Evolutionary conservation across 2,888 invertebrate genomes (phyloP).

Genomic region (Lampropteryx suffumata): DNA sequence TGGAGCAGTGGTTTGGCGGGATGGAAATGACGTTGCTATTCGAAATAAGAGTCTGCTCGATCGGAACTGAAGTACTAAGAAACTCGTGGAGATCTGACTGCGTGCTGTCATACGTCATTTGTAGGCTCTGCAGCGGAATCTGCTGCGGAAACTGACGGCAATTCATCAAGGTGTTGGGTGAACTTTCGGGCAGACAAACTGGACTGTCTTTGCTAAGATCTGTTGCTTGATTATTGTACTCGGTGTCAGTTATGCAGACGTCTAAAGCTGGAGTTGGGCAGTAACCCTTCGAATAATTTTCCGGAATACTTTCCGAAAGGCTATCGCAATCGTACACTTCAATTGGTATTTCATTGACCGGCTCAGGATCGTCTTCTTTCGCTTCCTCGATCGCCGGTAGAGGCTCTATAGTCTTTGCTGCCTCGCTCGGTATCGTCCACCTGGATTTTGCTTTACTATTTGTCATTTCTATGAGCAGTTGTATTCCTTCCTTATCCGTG

Average conservation of each 20-base stretch:
- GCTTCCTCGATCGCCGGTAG: constrained; percentile 42
- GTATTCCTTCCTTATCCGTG: constrained; percentile 70
- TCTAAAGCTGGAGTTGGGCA: constrained; percentile 49
- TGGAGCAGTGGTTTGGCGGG: constrained; percentile 57
- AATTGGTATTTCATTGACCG: constrained; percentile 65
- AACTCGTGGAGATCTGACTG: constrained; percentile 64
- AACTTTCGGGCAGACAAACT: constrained; percentile 66
- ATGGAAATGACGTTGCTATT: constrained; percentile 58
- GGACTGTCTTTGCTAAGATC: constrained; percentile 71
- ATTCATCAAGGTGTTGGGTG: constrained; percentile 61
- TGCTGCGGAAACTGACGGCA: constrained; percentile 61
- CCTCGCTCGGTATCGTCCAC: constrained; percentile 73
- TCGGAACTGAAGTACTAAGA: constrained; percentile 58
- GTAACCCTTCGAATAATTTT: constrained; percentile 63
- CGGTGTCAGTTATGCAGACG: constrained; percentile 40
- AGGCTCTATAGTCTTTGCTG: constrained; percentile 45
- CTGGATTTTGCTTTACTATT: constrained; percentile 61
- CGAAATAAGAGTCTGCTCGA: constrained; percentile 62
- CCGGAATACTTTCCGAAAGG: constrained; percentile 60
- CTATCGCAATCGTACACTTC: constrained; percentile 75
- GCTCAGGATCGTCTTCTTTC: constrained; percentile 48
- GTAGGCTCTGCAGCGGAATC: constrained; percentile 44
- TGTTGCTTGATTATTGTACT: constrained; percentile 56
- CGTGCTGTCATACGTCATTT: constrained; percentile 55
- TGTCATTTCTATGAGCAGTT: constrained; percentile 62